phyloP scores from a whole-genome alignment of 1,140 invertebrate species.

The Drosophila truncata region DNA sequence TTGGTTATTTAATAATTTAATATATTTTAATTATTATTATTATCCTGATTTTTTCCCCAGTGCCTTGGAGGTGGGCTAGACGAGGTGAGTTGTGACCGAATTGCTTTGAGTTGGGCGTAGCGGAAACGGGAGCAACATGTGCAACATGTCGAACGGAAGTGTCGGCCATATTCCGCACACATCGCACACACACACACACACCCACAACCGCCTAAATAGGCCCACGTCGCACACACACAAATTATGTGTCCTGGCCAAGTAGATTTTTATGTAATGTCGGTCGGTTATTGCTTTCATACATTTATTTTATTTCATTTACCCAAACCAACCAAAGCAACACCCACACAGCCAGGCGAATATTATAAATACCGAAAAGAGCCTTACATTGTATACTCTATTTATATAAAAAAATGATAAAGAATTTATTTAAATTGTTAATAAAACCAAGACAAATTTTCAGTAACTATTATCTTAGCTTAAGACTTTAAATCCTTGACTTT shows the following conservation, averaged over 20 bases:
- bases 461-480: not conserved
- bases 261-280: conserved; percentile 84
- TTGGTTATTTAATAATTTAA: not conserved
- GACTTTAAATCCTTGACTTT: not conserved
- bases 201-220: conserved; percentile 61
- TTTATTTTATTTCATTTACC: conserved; percentile 81
- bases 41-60: not conserved
- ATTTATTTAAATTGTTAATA: not conserved
- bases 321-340: conserved; percentile 36
- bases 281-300: conserved; percentile 82
- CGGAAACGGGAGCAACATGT: conserved; percentile 82
- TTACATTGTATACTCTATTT: conserved; percentile 9
- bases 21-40: not conserved
- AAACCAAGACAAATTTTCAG: not conserved
- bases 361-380: conserved; percentile 18
- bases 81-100: conserved; percentile 22
- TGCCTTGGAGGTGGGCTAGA: conserved; percentile 8
- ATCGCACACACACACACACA: conserved; percentile 44
- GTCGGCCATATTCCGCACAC: conserved; percentile 79
- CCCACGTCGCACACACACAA: conserved; percentile 68
- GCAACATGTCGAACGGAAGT: conserved; percentile 83
- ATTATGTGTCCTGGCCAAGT: conserved; percentile 76
- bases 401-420: not conserved
- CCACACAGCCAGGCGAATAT: conserved; percentile 23
- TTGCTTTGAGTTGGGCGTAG: conserved; percentile 35